Percentiles rank a stretch among this genome's conserved stretches.
Conservation (phyloP, 2,113 vertebrate species). For the Trematocara marginatum region DNA sequence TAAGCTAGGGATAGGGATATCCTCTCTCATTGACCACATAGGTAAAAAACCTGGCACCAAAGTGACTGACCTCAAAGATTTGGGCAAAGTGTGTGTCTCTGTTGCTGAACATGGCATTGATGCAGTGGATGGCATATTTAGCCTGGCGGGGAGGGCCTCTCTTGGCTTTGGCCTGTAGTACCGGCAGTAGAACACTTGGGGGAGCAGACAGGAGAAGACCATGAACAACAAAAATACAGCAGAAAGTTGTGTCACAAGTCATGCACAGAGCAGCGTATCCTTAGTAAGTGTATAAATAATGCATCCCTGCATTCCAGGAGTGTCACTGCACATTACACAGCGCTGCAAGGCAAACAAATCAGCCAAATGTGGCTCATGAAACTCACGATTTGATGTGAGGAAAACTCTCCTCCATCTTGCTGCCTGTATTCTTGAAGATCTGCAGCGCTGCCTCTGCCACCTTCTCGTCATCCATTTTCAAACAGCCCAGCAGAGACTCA, state of each 20-base stretch:
- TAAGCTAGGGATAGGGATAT: background rate
- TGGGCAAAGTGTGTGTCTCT: conserved; percentile 98
- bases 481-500: conserved; percentile 91
- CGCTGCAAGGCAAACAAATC: background rate
- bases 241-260: background rate
- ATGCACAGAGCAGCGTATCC: background rate
- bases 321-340: background rate
- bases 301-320: background rate
- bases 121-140: conserved; percentile 97
- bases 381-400: conserved; percentile 96
- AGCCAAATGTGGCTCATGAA: background rate
- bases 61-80: conserved; percentile 89
- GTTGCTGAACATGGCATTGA: conserved; percentile 96
- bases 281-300: background rate
- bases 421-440: conserved; percentile 96
- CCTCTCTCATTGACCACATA: background rate
- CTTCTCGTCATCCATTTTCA: conserved; percentile 99
- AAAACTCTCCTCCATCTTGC: conserved; percentile 95
- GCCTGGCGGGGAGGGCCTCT: conserved; percentile 93
- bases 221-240: background rate
- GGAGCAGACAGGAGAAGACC: conserved; percentile 8
- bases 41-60: background rate
- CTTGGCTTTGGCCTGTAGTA: conserved; percentile 96
- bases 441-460: conserved; percentile 95
- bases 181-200: conserved; percentile 88